Base-by-base conservation (phyloP, 2,797 vertebrate genomes). In the Remorina albescens region DNA sequence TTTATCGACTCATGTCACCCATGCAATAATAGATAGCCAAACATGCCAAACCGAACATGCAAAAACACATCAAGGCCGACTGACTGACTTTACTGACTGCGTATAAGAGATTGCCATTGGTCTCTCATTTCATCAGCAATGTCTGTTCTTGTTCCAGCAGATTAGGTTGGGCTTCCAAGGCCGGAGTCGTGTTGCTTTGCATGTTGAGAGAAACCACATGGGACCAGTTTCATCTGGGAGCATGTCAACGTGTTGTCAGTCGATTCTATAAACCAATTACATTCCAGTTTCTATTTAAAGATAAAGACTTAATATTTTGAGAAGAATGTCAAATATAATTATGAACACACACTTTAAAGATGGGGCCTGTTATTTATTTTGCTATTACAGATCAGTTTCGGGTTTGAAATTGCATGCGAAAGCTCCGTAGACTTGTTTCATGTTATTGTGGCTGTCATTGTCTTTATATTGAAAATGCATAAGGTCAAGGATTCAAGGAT, bases 401-500 rank as follows among this genome's bases (percentile, higher is more conserved):
- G 34, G 53, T 25, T 18, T 21, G 15, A 62, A 67, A 66, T 62
- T 16, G 23, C 32, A 42, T 42, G 42, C 37, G 66, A 72, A 67
- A 39, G n/a, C 26, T 41, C 5, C 9, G 7, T 32, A 37, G 21
- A n/a, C 75, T 61, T 68, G 46, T 26, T n/a, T 15, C 2, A 47
- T 23, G 50, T 23, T 23, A 1, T 16, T 36, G 69, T 57, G 25
- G 47, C 6, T 61, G 44, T 34, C 60, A 21, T 42, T 62, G 79
- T 73, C 74, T 77, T 83, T 36, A 67, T 69, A 63, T 57, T 67
- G 60, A 78, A 80, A 83, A 84, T 60, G 71, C 49, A 60, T 83
- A 88, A 91, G 83, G 88, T 89, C 76, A 73, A 72, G 80, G 86
- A 84, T 78, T 86, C 44, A 4, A 68, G 86, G 88, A 89, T 92